These are phyloP conservation scores for Cantharis flavilabris DNA, from an alignment of 2,888 invertebrate species.

Conservation along the genomic window DNA sequence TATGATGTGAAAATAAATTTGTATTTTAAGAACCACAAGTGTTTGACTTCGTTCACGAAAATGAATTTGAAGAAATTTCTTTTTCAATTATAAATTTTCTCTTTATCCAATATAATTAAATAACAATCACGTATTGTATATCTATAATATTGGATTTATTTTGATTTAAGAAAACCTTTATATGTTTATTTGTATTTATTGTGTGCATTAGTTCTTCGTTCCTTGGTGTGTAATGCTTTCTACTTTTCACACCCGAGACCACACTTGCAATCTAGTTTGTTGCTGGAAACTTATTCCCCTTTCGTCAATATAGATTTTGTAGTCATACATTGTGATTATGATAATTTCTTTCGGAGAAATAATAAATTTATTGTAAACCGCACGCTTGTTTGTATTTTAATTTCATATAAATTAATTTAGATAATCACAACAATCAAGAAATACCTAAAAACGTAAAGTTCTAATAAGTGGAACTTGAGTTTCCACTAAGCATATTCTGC, in stretches of 20 bases:
- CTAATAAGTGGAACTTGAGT: neutral
- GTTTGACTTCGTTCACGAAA: neutral
- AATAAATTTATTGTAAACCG: neutral
- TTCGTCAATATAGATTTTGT: neutral
- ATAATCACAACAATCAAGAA: neutral
- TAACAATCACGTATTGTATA: neutral
- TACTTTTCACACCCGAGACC: neutral
- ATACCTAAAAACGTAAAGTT: neutral
- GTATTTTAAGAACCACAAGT: neutral
- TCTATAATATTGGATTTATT: neutral
- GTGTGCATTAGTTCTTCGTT: conserved; percentile 1
- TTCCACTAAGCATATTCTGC: neutral
- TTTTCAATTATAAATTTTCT: neutral
- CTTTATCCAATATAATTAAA: neutral
- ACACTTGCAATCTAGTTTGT: neutral
- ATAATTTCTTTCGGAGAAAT: neutral
- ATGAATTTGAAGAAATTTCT: neutral
- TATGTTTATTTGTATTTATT: neutral
- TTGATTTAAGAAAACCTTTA: neutral
- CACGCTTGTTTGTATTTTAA: neutral
- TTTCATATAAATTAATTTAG: neutral
- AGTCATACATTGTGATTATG: neutral
- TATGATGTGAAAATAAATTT: neutral
- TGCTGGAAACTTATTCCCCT: neutral
- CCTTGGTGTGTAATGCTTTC: neutral